Evolutionary conservation across 2,113 vertebrate species (phyloP).

Genomic region (Centropus bengalensis): DNA sequence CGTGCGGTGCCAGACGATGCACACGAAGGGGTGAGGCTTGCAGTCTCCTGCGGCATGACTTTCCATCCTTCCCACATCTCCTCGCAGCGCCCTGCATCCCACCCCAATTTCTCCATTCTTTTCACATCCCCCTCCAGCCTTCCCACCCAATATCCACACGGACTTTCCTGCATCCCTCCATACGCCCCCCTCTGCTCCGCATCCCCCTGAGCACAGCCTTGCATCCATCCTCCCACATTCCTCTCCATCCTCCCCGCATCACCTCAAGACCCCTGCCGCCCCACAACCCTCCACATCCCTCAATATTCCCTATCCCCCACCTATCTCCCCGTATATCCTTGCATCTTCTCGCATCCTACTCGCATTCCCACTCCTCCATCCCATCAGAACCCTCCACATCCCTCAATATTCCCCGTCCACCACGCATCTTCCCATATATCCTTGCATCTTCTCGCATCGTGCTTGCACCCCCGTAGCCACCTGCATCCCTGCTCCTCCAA

Average conservation of each 20-base stretch:
- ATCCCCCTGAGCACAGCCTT: not conserved
- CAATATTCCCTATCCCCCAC: too few relatives aligned
- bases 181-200: too few relatives aligned
- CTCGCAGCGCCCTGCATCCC: too few relatives aligned
- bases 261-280: too few relatives aligned
- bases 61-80: not conserved
- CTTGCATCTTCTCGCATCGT: too few relatives aligned
- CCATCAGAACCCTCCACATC: not conserved
- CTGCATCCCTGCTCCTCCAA: too few relatives aligned
- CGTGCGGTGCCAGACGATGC: accelerated
- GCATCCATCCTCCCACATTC: not conserved
- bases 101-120: not conserved
- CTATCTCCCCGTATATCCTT: too few relatives aligned
- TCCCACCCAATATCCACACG: not conserved
- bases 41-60: accelerated
- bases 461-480: too few relatives aligned
- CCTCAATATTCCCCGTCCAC: not conserved
- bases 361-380: not conserved
- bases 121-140: not conserved
- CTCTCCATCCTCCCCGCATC: accelerated
- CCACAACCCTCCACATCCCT: too few relatives aligned
- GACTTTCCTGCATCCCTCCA: too few relatives aligned
- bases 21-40: too few relatives aligned
- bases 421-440: not conserved
- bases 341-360: too few relatives aligned